Base-by-base conservation (phyloP, 2,888 invertebrate genomes). In the Sinhomidia bicolor region DNA sequence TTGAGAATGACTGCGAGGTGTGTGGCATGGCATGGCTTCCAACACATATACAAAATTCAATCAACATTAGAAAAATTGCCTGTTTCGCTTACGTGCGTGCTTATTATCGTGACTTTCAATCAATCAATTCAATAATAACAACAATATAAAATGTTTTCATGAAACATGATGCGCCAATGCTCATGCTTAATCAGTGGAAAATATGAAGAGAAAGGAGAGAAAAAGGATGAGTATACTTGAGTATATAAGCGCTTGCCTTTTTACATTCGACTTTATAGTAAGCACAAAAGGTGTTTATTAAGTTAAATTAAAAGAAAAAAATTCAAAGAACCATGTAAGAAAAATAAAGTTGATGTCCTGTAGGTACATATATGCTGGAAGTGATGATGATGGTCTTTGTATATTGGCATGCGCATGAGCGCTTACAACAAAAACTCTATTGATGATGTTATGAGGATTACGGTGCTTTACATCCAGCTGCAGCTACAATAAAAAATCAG, bases 21-120 rank as follows among this genome's bases (percentile, higher is more conserved):
- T 81, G 81, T 81, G 81, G 81, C 65, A 81, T 81, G 65, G 62
- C 65, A 65, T 81, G 81, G 32, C 81, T 81, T 44, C 81, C 81
- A 65, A 81, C 80, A 80, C 80, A 65, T 81, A 57, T 9, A 57
- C 62, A 81, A 81, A 79, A 81, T 81, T 41, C 79, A 79, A 79
- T 79, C 79, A 79, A 60, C 79, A 79, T 65, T 41, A 81, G 20
- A 17, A 36, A 79, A 79, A 79, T 60, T 79, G 60, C 60, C 23
- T 20, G 60, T 36, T 76, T 76, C 44, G 14, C 23, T 36, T 76
- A 32, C 54, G 20, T 57, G 23, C 23, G 32, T 51, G 14, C 36
- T 60, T 62, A 44, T 41, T 79, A 81, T 81, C 81, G 81, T 65
- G 65, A 65, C 65, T 81, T 81, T 81, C 81, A 82, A 68, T 82